A percentile compares a stretch with the other conserved stretches of the same genome.
phyloP scores from a whole-genome alignment of 2,888 invertebrate species.

The Odontomyia ornata region DNA sequence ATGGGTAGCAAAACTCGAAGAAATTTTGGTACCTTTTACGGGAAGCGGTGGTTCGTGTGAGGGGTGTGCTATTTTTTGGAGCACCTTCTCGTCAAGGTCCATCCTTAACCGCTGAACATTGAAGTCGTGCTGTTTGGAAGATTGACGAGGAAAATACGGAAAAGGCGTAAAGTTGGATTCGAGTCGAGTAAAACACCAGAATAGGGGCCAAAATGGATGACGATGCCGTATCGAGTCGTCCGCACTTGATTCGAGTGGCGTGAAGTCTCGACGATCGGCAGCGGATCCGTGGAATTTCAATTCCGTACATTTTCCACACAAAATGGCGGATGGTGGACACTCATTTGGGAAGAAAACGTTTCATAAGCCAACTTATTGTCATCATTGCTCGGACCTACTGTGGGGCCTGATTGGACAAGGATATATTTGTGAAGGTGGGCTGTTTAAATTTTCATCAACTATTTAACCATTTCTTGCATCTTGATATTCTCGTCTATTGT shows the following conservation, averaged over 20 bases:
- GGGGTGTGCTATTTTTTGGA: constrained; percentile 38
- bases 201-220: constrained; percentile 54
- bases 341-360: constrained; percentile 99
- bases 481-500: no score
- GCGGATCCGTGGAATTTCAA: constrained; percentile 56
- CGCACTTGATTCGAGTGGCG: constrained; percentile 57
- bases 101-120: background rate
- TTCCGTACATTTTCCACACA: constrained; percentile 56
- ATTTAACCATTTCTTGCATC: background rate
- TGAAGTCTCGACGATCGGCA: constrained; percentile 56
- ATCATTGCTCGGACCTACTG: constrained; percentile 99
- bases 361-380: constrained; percentile 99
- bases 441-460: constrained; percentile 47
- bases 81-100: constrained; percentile 23
- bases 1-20: constrained; percentile 47
- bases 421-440: constrained; percentile 98
- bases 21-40: constrained; percentile 48
- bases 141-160: background rate
- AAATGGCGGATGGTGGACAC: constrained; percentile 80
- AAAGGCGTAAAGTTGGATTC: constrained; percentile 41
- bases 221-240: constrained; percentile 55
- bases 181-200: constrained; percentile 42
- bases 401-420: constrained; percentile 99
- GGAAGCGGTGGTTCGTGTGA: constrained; percentile 44
- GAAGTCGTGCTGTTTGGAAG: background rate